Conservation (phyloP, 2,888 invertebrate genomes). For the Adelphocoris suturalis region DNA sequence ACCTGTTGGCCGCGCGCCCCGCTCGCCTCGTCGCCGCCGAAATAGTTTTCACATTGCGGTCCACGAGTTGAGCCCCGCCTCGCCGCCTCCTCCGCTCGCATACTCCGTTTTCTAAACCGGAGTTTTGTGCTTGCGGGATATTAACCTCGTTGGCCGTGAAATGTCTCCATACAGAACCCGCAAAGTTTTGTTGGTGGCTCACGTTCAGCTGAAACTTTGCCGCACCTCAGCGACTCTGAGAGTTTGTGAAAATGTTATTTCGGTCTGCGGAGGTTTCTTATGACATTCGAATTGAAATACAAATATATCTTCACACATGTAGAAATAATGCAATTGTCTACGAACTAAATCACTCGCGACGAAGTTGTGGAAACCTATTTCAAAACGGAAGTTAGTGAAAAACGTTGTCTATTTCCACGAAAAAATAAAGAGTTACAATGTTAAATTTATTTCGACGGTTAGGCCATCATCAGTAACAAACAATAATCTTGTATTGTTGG, state of each 20-base stretch:
- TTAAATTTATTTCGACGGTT: too few species aligned
- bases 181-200: neutral
- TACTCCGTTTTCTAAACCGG: constrained; percentile 3
- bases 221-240: neutral
- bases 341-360: too few species aligned
- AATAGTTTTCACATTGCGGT: constrained; percentile 36
- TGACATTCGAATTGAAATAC: too few species aligned
- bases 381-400: too few species aligned
- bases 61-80: neutral
- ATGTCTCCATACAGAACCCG: neutral
- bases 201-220: neutral
- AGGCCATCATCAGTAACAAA: too few species aligned
- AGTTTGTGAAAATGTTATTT: neutral
- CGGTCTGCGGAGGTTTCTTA: too few species aligned
- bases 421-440: too few species aligned
- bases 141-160: neutral
- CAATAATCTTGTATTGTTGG: too few species aligned
- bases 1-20: constrained; percentile 30
- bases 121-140: neutral
- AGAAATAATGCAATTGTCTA: too few species aligned
- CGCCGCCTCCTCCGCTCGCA: neutral
- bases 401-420: too few species aligned
- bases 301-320: too few species aligned
- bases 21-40: constrained; percentile 14
- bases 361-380: too few species aligned